Base-by-base conservation (phyloP, 1,140 invertebrate genomes). In the Mesaphorura yosii region DNA sequence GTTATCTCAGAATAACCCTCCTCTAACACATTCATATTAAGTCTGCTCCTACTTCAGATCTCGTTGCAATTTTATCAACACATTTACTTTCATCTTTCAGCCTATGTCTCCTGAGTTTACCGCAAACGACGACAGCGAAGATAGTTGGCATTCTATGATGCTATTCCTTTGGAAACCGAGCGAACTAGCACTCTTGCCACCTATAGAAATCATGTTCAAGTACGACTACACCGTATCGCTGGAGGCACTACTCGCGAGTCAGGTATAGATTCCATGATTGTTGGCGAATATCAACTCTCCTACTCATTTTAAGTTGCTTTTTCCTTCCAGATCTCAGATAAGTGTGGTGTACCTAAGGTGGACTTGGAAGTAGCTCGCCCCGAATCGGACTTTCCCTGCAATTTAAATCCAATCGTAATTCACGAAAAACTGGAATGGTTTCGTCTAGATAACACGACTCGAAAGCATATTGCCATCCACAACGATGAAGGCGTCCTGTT, bases 331-430 rank as follows among this genome's bases (percentile, higher is more conserved):
- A 12, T 40, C 3, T 6, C 34, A 23, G 34, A 34, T 39, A 5
- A 22, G 48, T 51, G 7, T 17, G 17, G 6, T 34, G n/a, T 34
- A 10, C 31, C 31, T n/a, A 42, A 7, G 6, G 20, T 17, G 6
- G 22, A 14, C 12, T 14, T 20, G 20, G 48, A 51, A 41, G 48
- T 51, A 7, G 7, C 28, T 5, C 12, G 31, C 5, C 17, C 31
- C 23, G 31, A 40, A 20, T 5, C 12, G n/a, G 48, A 51, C 25
- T 42, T 40, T 25, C 48, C 48, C 3, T 51, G 17, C 15, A 10
- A 51, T 6, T 17, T 51, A 12, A 41, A 51, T 40, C 48, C 48
- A 26, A 4, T 51, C 10, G 37, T 40, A 40, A 51, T 51, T 25
- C 12, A 39, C 6, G 34, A 51, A 20, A 25, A 25, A 6, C 26